phyloP scores from a whole-genome alignment of 2,797 vertebrate genomes.

The Carapus acus region DNA sequence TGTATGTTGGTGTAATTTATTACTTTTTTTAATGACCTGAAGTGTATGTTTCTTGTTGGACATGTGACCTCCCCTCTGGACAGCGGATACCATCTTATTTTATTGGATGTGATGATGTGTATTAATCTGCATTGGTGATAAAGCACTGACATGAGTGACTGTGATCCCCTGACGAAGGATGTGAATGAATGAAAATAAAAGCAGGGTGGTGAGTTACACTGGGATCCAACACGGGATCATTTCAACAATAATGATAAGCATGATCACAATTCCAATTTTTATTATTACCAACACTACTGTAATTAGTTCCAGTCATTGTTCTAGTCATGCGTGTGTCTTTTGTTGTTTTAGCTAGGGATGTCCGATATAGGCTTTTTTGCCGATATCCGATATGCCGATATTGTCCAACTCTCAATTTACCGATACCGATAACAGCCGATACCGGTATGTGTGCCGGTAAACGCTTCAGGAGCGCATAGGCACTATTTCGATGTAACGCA shows the following conservation, averaged over 20 bases:
- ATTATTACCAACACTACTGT: too few species aligned
- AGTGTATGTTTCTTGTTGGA: constrained; percentile 19
- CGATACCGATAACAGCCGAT: too few species aligned
- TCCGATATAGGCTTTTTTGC: too few species aligned
- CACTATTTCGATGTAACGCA: too few species aligned
- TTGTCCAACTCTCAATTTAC: too few species aligned
- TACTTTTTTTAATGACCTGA: constrained; percentile 18
- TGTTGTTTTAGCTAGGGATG: too few species aligned
- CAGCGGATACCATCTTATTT: neutral
- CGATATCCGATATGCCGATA: too few species aligned
- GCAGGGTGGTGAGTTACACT: constrained; percentile 16
- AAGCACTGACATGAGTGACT: constrained; percentile 37
- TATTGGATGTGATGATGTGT: neutral
- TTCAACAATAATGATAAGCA: constrained; percentile 1
- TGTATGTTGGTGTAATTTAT: constrained; percentile 31
- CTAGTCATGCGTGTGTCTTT: too few species aligned
- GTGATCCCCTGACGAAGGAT: constrained; percentile 24
- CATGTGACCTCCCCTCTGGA: constrained; percentile 8
- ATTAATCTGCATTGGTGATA: constrained; percentile 1
- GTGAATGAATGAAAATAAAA: constrained; percentile 6
- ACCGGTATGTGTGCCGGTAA: too few species aligned
- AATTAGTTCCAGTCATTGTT: too few species aligned
- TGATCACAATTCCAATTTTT: neutral
- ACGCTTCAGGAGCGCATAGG: too few species aligned
- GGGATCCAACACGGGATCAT: constrained; percentile 23